These are phyloP conservation scores for Burhinus oedicnemus DNA, from an alignment of 2,113 vertebrate species.

Conservation along the genomic window DNA sequence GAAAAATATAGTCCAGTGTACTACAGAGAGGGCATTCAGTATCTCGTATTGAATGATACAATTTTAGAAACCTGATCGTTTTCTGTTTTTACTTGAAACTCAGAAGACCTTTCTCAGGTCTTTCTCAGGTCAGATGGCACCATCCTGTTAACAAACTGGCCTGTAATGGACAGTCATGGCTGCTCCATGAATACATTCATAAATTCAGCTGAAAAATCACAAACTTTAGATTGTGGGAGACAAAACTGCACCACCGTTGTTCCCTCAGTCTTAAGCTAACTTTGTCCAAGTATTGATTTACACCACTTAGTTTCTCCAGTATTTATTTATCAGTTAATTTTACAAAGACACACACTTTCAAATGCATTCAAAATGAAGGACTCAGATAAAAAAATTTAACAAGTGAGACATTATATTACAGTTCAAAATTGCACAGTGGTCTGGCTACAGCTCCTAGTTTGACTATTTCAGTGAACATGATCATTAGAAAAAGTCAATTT, in stretches of 20 bases:
- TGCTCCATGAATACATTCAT: neutral
- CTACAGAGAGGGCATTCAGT: neutral
- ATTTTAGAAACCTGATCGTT: neutral
- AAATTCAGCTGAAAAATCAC: neutral
- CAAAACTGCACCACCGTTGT: neutral
- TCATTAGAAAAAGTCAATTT: neutral
- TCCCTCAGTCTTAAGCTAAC: neutral
- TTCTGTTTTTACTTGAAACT: neutral
- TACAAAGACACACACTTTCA: neutral
- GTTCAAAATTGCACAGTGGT: neutral
- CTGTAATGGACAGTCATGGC: neutral
- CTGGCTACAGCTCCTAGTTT: neutral
- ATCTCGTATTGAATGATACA: neutral
- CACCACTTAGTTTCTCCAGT: neutral
- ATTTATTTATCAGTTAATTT: neutral
- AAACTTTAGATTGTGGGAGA: neutral
- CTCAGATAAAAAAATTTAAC: neutral
- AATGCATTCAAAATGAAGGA: neutral
- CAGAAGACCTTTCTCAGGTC: neutral
- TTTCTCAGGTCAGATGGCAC: neutral
- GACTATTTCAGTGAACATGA: neutral
- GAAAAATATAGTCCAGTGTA: neutral
- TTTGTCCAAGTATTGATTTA: neutral
- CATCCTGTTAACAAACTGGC: neutral
- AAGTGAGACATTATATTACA: neutral